These are phyloP conservation scores for Tachina lurida DNA, from an alignment of 2,888 invertebrate species.

Conservation along the genomic window DNA sequence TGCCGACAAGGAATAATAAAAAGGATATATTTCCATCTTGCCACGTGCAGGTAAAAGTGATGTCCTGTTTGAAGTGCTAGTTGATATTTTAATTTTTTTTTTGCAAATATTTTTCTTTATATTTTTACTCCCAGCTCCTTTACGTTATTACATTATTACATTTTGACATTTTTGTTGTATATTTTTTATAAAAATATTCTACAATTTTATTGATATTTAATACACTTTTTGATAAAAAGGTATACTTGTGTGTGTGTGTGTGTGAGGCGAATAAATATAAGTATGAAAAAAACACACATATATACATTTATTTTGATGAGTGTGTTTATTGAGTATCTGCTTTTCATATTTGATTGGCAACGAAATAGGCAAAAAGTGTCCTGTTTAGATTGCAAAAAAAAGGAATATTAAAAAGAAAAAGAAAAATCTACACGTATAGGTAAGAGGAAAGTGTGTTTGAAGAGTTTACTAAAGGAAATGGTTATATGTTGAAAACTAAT, in stretches of 20 bases:
- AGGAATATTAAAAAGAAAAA: neutral
- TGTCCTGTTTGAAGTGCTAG: conserved; percentile 64
- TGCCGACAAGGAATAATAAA: conserved; percentile 15
- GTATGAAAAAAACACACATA: neutral
- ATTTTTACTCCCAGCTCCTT: conserved; percentile 4
- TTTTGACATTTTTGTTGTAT: conserved; percentile 68
- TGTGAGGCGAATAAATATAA: neutral
- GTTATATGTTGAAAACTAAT: conserved; percentile 45
- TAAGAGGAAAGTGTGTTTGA: neutral
- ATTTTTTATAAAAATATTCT: conserved; percentile 39
- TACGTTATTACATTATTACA: conserved; percentile 50
- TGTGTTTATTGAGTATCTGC: conserved; percentile 70
- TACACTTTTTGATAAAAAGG: conserved; percentile 51
- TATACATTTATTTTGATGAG: conserved; percentile 42
- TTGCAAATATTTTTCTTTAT: conserved; percentile 9
- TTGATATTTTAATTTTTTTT: conserved; percentile 46
- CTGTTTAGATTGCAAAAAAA: conserved; percentile 48
- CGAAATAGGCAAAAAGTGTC: conserved; percentile 66
- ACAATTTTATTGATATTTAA: conserved; percentile 69
- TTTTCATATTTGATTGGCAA: conserved; percentile 71
- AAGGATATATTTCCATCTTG: conserved; percentile 24
- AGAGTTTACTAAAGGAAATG: neutral
- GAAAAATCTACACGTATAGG: conserved; percentile 7
- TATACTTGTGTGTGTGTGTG: neutral
- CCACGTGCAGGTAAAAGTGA: conserved; percentile 12